phyloP scores from a whole-genome alignment of 1,140 invertebrate genomes.

The Diabrotica undecimpunctata region DNA sequence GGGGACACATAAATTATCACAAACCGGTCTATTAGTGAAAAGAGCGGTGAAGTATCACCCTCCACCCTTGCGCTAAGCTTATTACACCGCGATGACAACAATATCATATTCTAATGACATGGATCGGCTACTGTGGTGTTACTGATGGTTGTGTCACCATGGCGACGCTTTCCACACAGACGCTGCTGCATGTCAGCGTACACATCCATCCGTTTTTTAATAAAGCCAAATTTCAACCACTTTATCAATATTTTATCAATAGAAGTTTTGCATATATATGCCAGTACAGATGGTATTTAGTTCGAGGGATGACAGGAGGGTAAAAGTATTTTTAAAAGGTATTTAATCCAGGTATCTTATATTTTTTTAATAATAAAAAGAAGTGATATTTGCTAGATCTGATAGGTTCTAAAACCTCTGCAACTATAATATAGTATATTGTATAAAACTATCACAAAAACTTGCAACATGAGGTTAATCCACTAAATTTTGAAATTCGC shows the following conservation, averaged over 20 bases:
- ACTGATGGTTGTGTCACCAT: slow-evolving; percentile 24
- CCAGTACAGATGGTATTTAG: neutral
- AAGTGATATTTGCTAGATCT: too few species aligned
- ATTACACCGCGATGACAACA: slow-evolving; percentile 32
- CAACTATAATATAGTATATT: too few species aligned
- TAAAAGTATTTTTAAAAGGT: neutral
- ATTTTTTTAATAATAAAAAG: neutral
- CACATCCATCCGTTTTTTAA: neutral
- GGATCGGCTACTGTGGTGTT: slow-evolving; percentile 29
- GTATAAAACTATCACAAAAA: too few species aligned
- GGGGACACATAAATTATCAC: too few species aligned
- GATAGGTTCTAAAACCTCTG: too few species aligned
- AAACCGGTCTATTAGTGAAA: too few species aligned
- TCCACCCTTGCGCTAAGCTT: slow-evolving; percentile 14
- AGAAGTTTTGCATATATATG: neutral
- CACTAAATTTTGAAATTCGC: too few species aligned
- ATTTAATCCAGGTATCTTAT: neutral
- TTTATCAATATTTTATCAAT: neutral
- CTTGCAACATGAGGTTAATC: too few species aligned
- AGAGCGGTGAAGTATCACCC: too few species aligned
- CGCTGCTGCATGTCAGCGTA: slow-evolving; percentile 10
- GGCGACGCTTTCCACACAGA: slow-evolving; percentile 23
- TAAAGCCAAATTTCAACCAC: neutral
- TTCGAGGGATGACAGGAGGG: neutral
- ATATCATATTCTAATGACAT: slow-evolving; percentile 41